Evolutionary conservation across 2,888 invertebrate species (phyloP).

Genomic region (Eledona agricola): DNA sequence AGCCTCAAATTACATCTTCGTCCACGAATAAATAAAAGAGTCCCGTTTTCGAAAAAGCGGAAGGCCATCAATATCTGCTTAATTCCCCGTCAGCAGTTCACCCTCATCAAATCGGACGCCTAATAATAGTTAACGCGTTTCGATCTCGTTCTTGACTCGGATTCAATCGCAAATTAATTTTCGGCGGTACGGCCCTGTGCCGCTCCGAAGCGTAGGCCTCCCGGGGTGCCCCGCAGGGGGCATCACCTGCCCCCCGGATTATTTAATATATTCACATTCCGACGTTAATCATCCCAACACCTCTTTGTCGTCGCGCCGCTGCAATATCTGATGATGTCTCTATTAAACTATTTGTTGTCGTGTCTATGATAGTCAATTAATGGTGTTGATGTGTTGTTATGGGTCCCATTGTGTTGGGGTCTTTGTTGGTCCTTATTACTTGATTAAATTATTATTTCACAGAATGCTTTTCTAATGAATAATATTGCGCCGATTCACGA

Average conservation of each 20-base stretch:
- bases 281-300: slow-evolving; percentile 62
- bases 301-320: slow-evolving; percentile 46
- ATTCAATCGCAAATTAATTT: slow-evolving; percentile 41
- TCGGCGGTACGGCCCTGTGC: slow-evolving; percentile 27
- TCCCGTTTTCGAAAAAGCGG: slow-evolving; percentile 19
- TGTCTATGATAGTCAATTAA: slow-evolving; percentile 45
- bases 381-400: slow-evolving; percentile 46
- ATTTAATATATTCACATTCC: slow-evolving; percentile 62
- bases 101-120: slow-evolving; percentile 37
- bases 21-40: slow-evolving; percentile 34
- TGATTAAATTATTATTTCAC: slow-evolving; percentile 50
- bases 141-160: slow-evolving; percentile 36
- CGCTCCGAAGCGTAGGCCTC: slow-evolving; percentile 47
- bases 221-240: slow-evolving; percentile 51
- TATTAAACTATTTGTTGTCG: slow-evolving; percentile 48
- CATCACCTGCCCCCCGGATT: slow-evolving; percentile 58
- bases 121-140: slow-evolving; percentile 44
- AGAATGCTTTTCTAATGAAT: slow-evolving; percentile 30
- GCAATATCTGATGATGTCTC: slow-evolving; percentile 50
- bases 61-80: slow-evolving; percentile 29
- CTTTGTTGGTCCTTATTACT: slow-evolving; percentile 37
- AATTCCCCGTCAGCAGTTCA: slow-evolving; percentile 27
- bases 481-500: slow-evolving; percentile 26
- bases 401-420: slow-evolving; percentile 39
- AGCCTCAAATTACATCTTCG: slow-evolving; percentile 34